Base-by-base conservation (phyloP, 1,140 invertebrate species). In the Microplitis demolitor region DNA sequence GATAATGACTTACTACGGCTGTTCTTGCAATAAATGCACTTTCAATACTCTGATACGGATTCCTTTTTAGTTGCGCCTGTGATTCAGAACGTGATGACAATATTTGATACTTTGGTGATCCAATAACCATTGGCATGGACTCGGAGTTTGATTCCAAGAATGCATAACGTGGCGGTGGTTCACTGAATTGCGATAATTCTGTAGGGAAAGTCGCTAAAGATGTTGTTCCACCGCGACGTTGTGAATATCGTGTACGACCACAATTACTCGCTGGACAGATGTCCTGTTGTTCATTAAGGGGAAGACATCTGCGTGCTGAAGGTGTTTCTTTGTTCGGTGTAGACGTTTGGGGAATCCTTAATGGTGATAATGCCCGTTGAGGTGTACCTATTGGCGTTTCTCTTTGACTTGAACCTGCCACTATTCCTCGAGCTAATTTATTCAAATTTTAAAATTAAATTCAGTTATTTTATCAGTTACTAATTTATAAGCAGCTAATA, bases 21-120 rank as follows among this genome's bases (percentile, higher is more conserved):
- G 86, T 87, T 75, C 86, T 83, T 0, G 86, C 85, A 16, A 87
- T 84, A 64, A 87, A 87, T 3, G 86, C 85, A 66, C 82, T 86
- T 63, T 87, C 86, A 2, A 85, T 83, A 62, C 78, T 83, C 24
- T 84, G 79, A 53, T 86, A 86, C 3, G 75, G 78, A 54, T 58
- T 80, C 66, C 80, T 78, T 68, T 79, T 83, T 54, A 78, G 66
- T 16, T 67, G 63, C n/a, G 62, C 16, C 24, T 58, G 50, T 68
- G 51, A 31, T 34, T 69, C 56, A 33, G 79, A 37, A 77, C 73
- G 39, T 8, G 62, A 53, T 4, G 77, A 77, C 31, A 79, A 64
- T 14, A 85, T 78, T 45, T 85, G 84, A 75, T 85, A 86, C 50
- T 80, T 82, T 0, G 84, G 80, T 8, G 84, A 82, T 70, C 76